phyloP scores from a whole-genome alignment of 2,797 vertebrate species.

The Oreortyx pictus region DNA sequence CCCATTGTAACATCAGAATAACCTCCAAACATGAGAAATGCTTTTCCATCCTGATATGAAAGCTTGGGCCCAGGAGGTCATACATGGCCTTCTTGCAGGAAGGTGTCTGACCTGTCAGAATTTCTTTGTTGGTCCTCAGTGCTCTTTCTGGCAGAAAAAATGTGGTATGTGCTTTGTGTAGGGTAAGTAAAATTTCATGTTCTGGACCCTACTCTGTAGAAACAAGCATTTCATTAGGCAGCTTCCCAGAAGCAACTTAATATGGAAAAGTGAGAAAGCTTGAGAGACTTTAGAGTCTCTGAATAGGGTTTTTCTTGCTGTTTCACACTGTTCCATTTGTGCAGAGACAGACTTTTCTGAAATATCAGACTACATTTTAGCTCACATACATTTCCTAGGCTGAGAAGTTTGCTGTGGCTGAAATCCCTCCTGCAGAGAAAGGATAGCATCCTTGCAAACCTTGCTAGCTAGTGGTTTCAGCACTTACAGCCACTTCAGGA shows the following conservation, averaged over 20 bases:
- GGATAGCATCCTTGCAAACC: background rate
- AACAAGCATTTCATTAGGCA: slow-evolving; percentile 76
- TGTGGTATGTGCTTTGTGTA: background rate
- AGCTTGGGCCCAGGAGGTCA: background rate
- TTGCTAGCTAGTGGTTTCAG: background rate
- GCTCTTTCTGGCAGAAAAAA: slow-evolving; percentile 15
- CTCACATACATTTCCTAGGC: background rate
- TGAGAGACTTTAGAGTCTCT: slow-evolving; percentile 28
- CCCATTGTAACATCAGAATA: background rate
- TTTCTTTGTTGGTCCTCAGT: slow-evolving; percentile 33
- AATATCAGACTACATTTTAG: background rate
- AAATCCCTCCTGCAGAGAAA: background rate
- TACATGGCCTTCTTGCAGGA: background rate
- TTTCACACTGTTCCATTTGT: background rate
- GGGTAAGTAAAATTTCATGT: slow-evolving; percentile 44
- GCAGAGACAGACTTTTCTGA: background rate
- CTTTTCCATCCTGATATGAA: background rate
- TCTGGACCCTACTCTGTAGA: slow-evolving; percentile 63
- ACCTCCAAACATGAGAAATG: background rate
- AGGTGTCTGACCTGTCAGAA: slow-evolving; percentile 31
- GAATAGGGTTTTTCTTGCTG: background rate
- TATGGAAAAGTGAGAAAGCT: slow-evolving; percentile 28
- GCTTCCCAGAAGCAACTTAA: slow-evolving; percentile 63
- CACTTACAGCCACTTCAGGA: background rate
- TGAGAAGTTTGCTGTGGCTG: background rate